Conservation (phyloP, 35 echinoderm and acorn worm species). For the Diadema setosum region DNA sequence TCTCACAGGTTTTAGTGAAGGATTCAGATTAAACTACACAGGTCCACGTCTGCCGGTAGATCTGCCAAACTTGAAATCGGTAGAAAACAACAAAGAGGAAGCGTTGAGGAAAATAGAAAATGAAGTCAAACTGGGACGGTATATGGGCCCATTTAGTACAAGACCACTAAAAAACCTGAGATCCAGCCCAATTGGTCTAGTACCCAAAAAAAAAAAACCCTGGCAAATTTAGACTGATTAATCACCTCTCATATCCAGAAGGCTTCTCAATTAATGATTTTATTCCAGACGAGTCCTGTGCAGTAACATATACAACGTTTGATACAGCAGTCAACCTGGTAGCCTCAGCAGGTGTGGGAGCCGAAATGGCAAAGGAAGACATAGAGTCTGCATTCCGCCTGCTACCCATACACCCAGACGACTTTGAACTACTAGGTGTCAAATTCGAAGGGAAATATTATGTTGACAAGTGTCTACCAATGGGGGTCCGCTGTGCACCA, state of each 20-base stretch:
- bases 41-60: not conserved
- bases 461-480: conserved; percentile 12
- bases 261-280: not conserved
- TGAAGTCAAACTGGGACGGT: not conserved
- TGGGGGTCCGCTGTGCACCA: not conserved
- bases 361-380: not conserved
- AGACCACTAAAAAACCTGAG: not conserved
- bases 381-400: not conserved
- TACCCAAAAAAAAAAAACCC: not conserved
- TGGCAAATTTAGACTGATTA: not conserved
- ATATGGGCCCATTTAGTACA: not conserved
- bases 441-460: not conserved
- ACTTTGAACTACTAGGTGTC: not conserved
- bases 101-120: not conserved
- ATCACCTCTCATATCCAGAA: not conserved
- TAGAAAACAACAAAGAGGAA: not conserved
- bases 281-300: not conserved
- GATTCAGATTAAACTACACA: no score
- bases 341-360: not conserved
- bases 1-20: not conserved
- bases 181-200: not conserved
- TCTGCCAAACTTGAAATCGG: not conserved
- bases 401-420: not conserved
- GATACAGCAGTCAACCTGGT: not conserved
- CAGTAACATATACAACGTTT: not conserved